Percentiles rank a stretch among this genome's conserved stretches.
phyloP scores from a whole-genome alignment of 2,888 invertebrate genomes.

The Phania funesta region DNA sequence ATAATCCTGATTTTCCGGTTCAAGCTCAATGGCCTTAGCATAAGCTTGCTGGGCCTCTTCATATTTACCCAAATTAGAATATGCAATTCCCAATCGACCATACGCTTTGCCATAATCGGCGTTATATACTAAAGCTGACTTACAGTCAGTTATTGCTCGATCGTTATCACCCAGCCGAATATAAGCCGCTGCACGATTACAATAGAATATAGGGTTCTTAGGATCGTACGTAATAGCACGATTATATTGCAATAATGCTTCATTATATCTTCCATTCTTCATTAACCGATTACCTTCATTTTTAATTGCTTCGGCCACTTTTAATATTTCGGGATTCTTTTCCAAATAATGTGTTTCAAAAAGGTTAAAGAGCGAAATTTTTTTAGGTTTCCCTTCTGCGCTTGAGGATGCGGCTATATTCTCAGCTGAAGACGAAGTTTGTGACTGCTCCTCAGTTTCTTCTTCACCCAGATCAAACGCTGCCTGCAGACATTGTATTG shows the following conservation, averaged over 20 bases:
- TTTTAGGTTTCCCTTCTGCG: conserved; percentile 67
- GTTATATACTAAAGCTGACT: conserved; percentile 92
- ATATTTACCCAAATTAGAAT: conserved; percentile 90
- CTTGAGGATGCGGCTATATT: conserved; percentile 32
- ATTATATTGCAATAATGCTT: conserved; percentile 92
- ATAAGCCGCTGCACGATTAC: conserved; percentile 97
- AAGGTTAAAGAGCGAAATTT: conserved; percentile 80
- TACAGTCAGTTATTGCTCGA: conserved; percentile 93
- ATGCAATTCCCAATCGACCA: conserved; percentile 92
- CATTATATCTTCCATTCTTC: conserved; percentile 89
- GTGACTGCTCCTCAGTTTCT: conserved; percentile 68
- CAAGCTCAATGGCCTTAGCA: conserved; percentile 92
- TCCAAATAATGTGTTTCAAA: conserved; percentile 80
- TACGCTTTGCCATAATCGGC: conserved; percentile 97
- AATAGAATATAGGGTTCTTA: conserved; percentile 96
- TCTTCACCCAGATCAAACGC: conserved; percentile 86
- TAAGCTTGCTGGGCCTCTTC: conserved; percentile 93
- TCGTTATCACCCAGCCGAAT: conserved; percentile 92
- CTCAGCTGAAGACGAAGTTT: conserved; percentile 58
- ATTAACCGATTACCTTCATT: conserved; percentile 94
- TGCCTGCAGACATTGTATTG: conserved; percentile 95
- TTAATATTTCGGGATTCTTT: conserved; percentile 82
- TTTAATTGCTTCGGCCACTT: conserved; percentile 91
- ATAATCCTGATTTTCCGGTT: conserved; percentile 95
- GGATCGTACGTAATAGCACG: conserved; percentile 93